phyloP scores from a whole-genome alignment of 2,888 invertebrate genomes.

The Anticlea derivata region DNA sequence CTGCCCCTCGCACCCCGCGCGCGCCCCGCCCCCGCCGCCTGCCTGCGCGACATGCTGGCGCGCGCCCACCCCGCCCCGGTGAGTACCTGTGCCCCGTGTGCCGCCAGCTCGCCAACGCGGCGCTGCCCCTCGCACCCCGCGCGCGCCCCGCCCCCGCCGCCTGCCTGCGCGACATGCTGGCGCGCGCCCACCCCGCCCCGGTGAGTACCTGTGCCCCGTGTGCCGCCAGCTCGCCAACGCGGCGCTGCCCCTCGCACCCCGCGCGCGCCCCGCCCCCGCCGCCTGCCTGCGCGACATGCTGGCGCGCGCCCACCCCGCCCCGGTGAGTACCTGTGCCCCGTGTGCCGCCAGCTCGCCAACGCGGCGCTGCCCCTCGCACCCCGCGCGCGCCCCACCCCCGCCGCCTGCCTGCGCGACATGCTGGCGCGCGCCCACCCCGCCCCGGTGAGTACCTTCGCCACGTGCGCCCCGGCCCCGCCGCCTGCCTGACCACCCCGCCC shows the following conservation, averaged over 20 bases:
- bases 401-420: slow-evolving; percentile 69
- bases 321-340: slow-evolving; percentile 88
- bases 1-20: slow-evolving; percentile 90
- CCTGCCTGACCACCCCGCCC: slow-evolving; percentile 92
- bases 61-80: slow-evolving; percentile 85
- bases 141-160: slow-evolving; percentile 75
- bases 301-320: slow-evolving; percentile 85
- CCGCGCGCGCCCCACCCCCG: slow-evolving; percentile 82
- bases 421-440: slow-evolving; percentile 85
- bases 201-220: slow-evolving; percentile 89
- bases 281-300: slow-evolving; percentile 74
- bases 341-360: slow-evolving; percentile 92
- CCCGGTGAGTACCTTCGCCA: slow-evolving; percentile 88
- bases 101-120: slow-evolving; percentile 90
- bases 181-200: slow-evolving; percentile 85
- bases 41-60: slow-evolving; percentile 68
- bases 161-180: slow-evolving; percentile 68
- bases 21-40: slow-evolving; percentile 70
- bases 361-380: slow-evolving; percentile 93
- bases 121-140: slow-evolving; percentile 91
- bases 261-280: slow-evolving; percentile 80
- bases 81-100: slow-evolving; percentile 94
- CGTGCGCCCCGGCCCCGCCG: slow-evolving; percentile 93
- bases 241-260: slow-evolving; percentile 91
- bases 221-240: slow-evolving; percentile 93